phyloP scores from a whole-genome alignment of 2,888 invertebrate genomes.

The Neocrepidodera transversa region DNA sequence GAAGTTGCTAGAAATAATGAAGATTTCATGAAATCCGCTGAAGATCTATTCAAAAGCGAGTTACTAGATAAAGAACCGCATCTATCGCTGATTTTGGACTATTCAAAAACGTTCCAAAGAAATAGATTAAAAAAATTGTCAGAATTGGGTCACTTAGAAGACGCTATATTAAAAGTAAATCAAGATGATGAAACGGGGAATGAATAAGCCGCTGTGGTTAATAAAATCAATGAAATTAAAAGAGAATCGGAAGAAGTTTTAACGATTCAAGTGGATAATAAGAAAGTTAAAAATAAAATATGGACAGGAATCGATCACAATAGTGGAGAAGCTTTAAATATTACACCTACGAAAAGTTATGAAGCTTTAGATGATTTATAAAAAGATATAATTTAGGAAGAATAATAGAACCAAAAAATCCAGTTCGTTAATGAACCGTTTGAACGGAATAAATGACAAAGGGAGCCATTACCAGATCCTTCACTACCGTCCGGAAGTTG shows the following conservation, averaged over 20 bases:
- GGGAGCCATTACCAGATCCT: slow-evolving; percentile 31
- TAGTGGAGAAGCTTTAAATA: slow-evolving; percentile 4
- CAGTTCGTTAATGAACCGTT: too few relatives aligned
- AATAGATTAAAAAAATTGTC: slow-evolving; percentile 76
- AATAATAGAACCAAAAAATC: slow-evolving; percentile 29
- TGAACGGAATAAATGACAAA: slow-evolving; percentile 34
- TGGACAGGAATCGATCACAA: slow-evolving; percentile 48
- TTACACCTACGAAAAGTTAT: neutral
- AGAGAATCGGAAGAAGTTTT: slow-evolving; percentile 45
- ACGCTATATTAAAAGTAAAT: slow-evolving; percentile 70
- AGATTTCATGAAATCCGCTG: slow-evolving; percentile 54
- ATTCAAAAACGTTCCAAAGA: slow-evolving; percentile 72
- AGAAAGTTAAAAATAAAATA: slow-evolving; percentile 50
- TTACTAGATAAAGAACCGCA: slow-evolving; percentile 67
- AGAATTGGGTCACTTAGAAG: slow-evolving; percentile 79
- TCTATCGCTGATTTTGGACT: slow-evolving; percentile 69
- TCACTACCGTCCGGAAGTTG: too few relatives aligned
- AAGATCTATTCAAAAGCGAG: slow-evolving; percentile 59
- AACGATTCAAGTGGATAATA: slow-evolving; percentile 32
- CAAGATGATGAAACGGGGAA: slow-evolving; percentile 50
- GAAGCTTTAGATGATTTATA: neutral
- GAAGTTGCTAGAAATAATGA: slow-evolving; percentile 30
- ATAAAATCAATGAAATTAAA: slow-evolving; percentile 57
- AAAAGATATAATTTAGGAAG: slow-evolving; percentile 10
- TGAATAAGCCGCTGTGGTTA: slow-evolving; percentile 56